Base-by-base conservation (phyloP, 2,888 invertebrate species). In the Tolmerus cingulatus region DNA sequence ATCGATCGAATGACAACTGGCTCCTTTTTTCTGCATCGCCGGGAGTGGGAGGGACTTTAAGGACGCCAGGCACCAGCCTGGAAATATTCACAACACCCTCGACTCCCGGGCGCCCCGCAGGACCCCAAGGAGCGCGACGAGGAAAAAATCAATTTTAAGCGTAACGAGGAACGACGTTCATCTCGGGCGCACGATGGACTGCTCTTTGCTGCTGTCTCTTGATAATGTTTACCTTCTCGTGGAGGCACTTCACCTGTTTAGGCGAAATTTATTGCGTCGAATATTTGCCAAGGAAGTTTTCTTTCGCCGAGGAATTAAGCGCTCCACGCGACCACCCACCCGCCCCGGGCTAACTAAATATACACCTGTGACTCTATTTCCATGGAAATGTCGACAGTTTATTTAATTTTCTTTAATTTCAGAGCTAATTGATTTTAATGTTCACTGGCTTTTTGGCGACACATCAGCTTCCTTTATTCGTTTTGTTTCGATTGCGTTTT, bases 1-100 rank as follows among this genome's bases (percentile, higher is more conserved):
- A 82, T 82, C 82, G 82, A 82, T 82, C 57, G 34, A 55, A 19
- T 57, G 82, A 82, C 82, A 82, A 34, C 57, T n/a, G 9, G 23
- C 8, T 51, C 27, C 37, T 81, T 57, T 27, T 57, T 66, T 27
- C 57, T 57, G 27, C 23, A 43, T 27, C 30, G 1, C n/a, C n/a
- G 27, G 57, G 82, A 34, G 37, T 14, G 66, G 30, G 66, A 82
- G 55, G 40, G 19, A 34, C 82, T 82, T 82, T 57, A 57, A 57
- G 37, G 37, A 30, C 37, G 51, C 82, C 34, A 57, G 37, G 12
- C 12, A 66, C 23, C 8, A 66, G 66, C 66, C 8, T 66, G 27
- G 23, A 66, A 66, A 66, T 66, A 66, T 66, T 66, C 66, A 5
- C 66, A 66, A 66, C 66, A 66, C 23, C 9, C 66, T 5, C 51